Conservation (phyloP, 2,888 invertebrate genomes). For the Arctia plantaginis region DNA sequence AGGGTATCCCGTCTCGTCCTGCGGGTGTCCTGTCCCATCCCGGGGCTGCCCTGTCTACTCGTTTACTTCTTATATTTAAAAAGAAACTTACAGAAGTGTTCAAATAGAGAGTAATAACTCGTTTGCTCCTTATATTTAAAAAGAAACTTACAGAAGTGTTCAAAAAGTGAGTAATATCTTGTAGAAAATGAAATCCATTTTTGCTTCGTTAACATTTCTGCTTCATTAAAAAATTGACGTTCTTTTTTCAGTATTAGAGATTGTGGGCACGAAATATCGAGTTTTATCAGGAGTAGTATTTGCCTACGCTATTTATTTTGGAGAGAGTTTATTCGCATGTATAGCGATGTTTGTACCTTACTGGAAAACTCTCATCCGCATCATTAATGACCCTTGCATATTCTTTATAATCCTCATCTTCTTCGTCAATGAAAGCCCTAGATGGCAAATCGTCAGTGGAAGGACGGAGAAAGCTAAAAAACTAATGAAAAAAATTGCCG, state of each 20-base stretch:
- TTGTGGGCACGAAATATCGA: conserved; percentile 66
- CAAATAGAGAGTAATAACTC: too few species aligned
- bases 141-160: too few species aligned
- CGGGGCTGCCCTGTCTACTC: too few species aligned
- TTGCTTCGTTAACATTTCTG: not conserved
- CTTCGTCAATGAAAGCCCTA: conserved; percentile 71
- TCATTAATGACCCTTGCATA: conserved; percentile 70
- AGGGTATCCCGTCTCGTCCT: too few species aligned
- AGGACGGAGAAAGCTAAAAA: conserved; percentile 68
- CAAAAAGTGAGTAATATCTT: too few species aligned
- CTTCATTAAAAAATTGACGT: not conserved
- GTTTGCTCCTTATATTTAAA: too few species aligned
- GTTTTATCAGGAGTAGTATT: conserved; percentile 70
- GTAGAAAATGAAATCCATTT: not conserved
- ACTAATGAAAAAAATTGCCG: conserved; percentile 61
- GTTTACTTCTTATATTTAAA: too few species aligned
- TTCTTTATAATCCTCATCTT: conserved; percentile 64
- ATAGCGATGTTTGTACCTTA: conserved; percentile 71
- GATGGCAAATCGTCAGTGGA: conserved; percentile 76
- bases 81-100: too few species aligned
- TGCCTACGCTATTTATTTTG: conserved; percentile 71
- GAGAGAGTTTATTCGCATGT: conserved; percentile 69
- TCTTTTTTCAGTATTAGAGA: conserved; percentile 71
- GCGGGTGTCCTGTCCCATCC: too few species aligned
- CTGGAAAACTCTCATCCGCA: conserved; percentile 71